phyloP scores from a whole-genome alignment of 2,113 vertebrate genomes.

The Melospiza georgiana region DNA sequence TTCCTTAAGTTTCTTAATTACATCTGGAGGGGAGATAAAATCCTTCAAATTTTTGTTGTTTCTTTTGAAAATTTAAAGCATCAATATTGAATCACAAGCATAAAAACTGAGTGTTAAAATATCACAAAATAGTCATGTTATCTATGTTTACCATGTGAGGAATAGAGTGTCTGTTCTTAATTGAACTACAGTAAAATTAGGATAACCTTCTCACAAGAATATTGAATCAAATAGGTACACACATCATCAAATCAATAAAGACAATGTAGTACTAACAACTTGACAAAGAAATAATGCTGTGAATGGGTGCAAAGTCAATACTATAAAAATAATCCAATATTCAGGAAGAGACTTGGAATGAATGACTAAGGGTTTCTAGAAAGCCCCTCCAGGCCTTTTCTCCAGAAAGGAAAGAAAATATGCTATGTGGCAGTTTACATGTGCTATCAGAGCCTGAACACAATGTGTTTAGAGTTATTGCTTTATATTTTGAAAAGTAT shows the following conservation, averaged over 20 bases:
- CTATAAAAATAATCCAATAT: neutral
- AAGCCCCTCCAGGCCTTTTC: neutral
- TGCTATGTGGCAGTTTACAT: neutral
- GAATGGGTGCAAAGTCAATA: neutral
- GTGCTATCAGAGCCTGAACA: neutral
- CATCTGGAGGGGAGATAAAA: neutral
- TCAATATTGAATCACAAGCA: neutral
- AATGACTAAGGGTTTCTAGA: neutral
- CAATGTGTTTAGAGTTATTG: neutral
- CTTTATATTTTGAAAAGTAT: neutral
- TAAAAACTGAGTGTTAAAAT: neutral
- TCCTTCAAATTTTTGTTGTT: neutral
- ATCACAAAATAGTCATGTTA: neutral
- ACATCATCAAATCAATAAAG: neutral
- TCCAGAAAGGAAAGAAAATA: neutral
- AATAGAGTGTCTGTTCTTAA: neutral
- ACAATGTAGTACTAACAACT: neutral
- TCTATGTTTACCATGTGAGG: neutral
- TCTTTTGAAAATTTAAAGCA: neutral
- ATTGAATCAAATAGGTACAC: neutral
- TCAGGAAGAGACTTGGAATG: neutral
- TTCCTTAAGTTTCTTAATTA: neutral
- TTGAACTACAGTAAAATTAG: neutral
- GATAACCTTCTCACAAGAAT: neutral
- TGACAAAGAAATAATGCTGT: neutral